These are phyloP conservation scores for Pionites leucogaster DNA, from an alignment of 2,113 vertebrate species.

Conservation along the genomic window DNA sequence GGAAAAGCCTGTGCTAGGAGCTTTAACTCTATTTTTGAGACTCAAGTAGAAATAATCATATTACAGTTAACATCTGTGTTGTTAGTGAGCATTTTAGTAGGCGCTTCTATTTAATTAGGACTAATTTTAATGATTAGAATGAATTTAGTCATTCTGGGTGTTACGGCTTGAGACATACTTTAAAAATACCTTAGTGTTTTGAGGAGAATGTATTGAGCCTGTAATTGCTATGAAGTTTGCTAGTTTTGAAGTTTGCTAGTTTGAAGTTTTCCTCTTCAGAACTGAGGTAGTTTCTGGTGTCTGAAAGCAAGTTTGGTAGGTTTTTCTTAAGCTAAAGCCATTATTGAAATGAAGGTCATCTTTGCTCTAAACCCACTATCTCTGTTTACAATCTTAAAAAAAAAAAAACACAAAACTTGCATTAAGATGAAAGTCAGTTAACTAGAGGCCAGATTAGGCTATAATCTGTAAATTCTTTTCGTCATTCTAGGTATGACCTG, in stretches of 20 bases:
- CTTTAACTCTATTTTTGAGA: background rate
- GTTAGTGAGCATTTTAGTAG: background rate
- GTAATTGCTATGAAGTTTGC: background rate
- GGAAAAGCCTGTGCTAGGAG: background rate
- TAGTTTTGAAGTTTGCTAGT: too few relatives aligned
- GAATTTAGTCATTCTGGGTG: background rate
- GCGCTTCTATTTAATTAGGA: background rate
- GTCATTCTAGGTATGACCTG: background rate
- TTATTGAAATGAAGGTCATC: background rate
- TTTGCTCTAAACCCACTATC: background rate
- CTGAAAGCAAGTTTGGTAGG: background rate
- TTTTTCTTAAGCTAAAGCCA: background rate
- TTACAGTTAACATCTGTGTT: background rate
- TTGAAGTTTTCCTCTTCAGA: background rate
- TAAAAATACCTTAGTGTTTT: background rate
- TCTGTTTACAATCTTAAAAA: background rate
- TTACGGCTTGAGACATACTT: background rate
- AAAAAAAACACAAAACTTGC: background rate
- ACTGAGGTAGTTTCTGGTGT: background rate
- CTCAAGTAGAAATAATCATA: background rate
- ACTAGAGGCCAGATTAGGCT: background rate
- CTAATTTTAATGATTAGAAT: background rate
- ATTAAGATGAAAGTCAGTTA: background rate
- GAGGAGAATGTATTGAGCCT: background rate
- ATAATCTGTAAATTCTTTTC: background rate